A percentile compares a stretch with the other conserved stretches of the same genome.
phyloP scores from a whole-genome alignment of 2,113 vertebrate genomes.

The Python bivittatus region DNA sequence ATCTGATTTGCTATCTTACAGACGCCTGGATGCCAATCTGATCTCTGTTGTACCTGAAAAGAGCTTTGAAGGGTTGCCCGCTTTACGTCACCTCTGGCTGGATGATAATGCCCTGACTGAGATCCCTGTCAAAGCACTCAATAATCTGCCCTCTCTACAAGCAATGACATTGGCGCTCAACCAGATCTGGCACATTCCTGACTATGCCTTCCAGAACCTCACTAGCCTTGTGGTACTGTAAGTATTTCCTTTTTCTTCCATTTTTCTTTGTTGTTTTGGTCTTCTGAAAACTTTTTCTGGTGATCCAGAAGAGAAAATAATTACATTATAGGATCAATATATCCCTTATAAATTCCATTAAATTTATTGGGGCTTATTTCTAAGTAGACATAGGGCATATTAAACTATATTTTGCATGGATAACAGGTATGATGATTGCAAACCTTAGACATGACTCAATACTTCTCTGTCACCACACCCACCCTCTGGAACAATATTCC shows the following conservation, averaged over 20 bases:
- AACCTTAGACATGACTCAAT: no score
- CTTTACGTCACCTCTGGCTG: slow-evolving; percentile 93
- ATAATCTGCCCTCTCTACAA: slow-evolving; percentile 85
- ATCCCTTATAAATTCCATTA: background rate
- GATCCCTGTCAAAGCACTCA: slow-evolving; percentile 87
- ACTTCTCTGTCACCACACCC: no score
- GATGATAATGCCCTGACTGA: slow-evolving; percentile 91
- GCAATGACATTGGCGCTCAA: slow-evolving; percentile 97
- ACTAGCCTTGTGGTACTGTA: slow-evolving; percentile 93
- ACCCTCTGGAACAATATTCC: no score
- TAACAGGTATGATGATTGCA: no score
- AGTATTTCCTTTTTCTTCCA: slow-evolving; percentile 55
- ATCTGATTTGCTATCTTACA: slow-evolving; percentile 60
- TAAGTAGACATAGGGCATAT: background rate
- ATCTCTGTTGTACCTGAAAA: slow-evolving; percentile 85
- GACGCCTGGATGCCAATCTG: slow-evolving; percentile 94
- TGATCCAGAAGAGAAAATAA: background rate
- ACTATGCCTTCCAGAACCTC: slow-evolving; percentile 91
- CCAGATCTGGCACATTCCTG: slow-evolving; percentile 87
- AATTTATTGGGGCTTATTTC: background rate
- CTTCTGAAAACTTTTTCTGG: background rate
- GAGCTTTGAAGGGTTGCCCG: slow-evolving; percentile 85
- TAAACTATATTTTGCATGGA: no score
- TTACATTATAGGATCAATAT: background rate
- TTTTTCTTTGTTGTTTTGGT: background rate